Conservation (phyloP, 1,140 invertebrate species). For the Delia radicum region DNA sequence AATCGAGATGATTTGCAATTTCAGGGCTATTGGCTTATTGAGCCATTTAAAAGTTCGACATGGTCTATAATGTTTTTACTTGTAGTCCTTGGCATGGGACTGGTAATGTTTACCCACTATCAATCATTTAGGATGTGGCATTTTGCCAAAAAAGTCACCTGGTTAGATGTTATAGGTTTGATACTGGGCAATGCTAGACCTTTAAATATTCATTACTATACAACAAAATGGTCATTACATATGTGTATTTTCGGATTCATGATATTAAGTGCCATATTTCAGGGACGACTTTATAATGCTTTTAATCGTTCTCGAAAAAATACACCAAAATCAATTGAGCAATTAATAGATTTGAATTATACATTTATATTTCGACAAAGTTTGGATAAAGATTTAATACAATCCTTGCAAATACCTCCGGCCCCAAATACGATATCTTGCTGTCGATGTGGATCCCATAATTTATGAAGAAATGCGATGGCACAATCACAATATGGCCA, state of each 20-base stretch:
- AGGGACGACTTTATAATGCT: neutral
- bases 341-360: neutral
- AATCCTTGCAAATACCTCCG: neutral
- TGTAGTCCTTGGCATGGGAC: neutral
- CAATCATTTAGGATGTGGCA: too few species aligned
- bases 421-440: neutral
- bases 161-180: neutral
- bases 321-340: too few species aligned
- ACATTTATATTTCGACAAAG: neutral
- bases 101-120: neutral
- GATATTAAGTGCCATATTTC: neutral
- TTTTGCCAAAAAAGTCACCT: neutral
- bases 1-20: neutral
- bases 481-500: neutral
- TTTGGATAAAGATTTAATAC: neutral
- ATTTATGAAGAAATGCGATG: neutral
- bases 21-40: neutral
- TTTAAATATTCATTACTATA: neutral
- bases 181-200: neutral
- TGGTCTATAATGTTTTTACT: too few species aligned
- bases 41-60: neutral
- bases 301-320: neutral
- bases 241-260: neutral
- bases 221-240: neutral
- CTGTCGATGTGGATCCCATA: neutral